Base-by-base conservation (phyloP, 2,888 invertebrate genomes). In the Empis stercorea region DNA sequence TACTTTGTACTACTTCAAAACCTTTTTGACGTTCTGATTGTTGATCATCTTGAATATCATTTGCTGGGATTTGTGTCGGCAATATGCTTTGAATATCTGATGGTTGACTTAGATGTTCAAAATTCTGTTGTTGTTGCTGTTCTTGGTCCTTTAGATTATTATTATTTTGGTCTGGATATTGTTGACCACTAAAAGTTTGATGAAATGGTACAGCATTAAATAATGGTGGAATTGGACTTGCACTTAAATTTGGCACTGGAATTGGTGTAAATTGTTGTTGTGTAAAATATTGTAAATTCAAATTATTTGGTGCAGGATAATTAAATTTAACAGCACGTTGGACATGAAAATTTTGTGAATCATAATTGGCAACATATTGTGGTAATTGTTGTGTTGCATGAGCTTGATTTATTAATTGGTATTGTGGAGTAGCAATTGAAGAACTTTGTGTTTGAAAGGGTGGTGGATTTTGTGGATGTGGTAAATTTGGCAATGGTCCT, bases 241-340 rank as follows among this genome's bases (percentile, higher is more conserved):
- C 71, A 55, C 79, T 81, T 32, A 83, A 62, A 59, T 79, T 79
- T 1, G 83, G 81, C 54, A 81, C 67, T 5, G 80, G 77, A 46
- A 82, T 75, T 3, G 80, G 78, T 17, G 61, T 47, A 9, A 59
- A 56, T 39, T 54, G 54, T 44, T 55, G 55, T 44, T 53, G 55
- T 14, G 61, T 58, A 30, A 53, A 34, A 42, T 60, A 59, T 40
- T 61, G 58, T 36, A 44, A 54, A 4, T 50, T 43, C 23, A 47
- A 44, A 16, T 45, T 45, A 37, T 49, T 53, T 9, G 49, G 37
- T 3, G 48, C 45, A 6, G 41, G 43, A 1, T 43, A 42, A 32
- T 36, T 54, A 30, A 54, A 55, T 23, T 53, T 52, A 1, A 55
- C 47, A 4, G 55, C 51, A 15, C 54, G 41, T 15, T 52, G 53